These are phyloP conservation scores for Pachypanchax playfairii DNA, from an alignment of 2,113 vertebrate genomes.

Conservation along the genomic window DNA sequence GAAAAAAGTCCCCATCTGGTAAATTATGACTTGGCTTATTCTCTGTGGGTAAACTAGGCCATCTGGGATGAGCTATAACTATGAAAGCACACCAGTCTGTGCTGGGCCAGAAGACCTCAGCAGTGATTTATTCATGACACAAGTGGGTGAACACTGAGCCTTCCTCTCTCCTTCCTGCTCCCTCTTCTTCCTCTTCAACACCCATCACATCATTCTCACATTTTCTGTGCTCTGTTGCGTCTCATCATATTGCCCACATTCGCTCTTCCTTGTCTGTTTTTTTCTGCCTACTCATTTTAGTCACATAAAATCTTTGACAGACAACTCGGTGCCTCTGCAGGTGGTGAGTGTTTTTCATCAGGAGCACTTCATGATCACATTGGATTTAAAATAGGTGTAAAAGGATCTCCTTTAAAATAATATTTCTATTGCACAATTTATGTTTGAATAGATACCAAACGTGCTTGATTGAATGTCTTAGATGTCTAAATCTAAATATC, in stretches of 20 bases:
- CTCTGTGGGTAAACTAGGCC: conserved; percentile 59
- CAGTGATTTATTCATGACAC: conserved; percentile 76
- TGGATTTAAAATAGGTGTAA: not conserved
- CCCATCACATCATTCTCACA: conserved; percentile 50
- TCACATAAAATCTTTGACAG: conserved; percentile 50
- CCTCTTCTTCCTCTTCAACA: conserved; percentile 36
- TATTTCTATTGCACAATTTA: no score
- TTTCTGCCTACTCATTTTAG: conserved; percentile 61
- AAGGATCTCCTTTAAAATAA: not conserved
- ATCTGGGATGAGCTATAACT: conserved; percentile 60
- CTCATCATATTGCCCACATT: conserved; percentile 39
- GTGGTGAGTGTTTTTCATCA: conserved; percentile 8
- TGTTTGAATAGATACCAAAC: no score
- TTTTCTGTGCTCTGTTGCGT: conserved; percentile 25
- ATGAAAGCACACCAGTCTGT: conserved; percentile 45
- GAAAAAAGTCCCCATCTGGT: conserved; percentile 55
- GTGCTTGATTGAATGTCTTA: no score
- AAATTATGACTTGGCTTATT: conserved; percentile 53
- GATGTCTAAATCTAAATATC: no score
- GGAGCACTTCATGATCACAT: not conserved
- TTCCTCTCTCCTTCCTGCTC: conserved; percentile 39
- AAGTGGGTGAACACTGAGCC: conserved; percentile 58
- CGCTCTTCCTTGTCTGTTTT: conserved; percentile 24
- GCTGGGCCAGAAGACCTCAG: conserved; percentile 51
- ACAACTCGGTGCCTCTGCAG: conserved; percentile 31